Evolutionary conservation across 2,113 vertebrate genomes (phyloP), one percentile per base, ranked within the genome.

Genomic region (Misgurnus mizolepis): DNA sequence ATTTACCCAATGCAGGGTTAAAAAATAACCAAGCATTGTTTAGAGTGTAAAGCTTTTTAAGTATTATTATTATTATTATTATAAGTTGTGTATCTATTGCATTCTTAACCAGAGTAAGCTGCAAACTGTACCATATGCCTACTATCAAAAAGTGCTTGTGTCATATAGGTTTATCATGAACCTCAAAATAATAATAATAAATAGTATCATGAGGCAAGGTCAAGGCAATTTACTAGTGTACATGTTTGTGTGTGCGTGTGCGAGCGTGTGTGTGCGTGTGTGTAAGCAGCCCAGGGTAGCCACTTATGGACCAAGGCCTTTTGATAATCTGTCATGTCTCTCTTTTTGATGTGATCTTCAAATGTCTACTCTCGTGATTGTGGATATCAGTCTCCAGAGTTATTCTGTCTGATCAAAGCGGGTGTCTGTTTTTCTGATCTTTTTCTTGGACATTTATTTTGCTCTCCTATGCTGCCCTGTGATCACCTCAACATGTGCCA

Each of bases 331-430:
- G 86, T 85, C 71, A 78, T 77, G 78, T 84, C 74, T 85, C 85
- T 84, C 83, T 86, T 85, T 87, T 88, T 83, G 84, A 91, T 88
- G 58, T 87, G 85, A 82, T 88, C 89, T 88, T 88, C 86, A 88
- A 78, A 84, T 72, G 81, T 65, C 80, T 72, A 81, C 56, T 73
- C 67, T 49, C 60, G 45, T 85, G 67, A 83, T 80, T 80, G 79
- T 64, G 78, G 67, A 83, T 50, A 49, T 76, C 45, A 76, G 61
- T 79, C 80, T 82, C 55, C 55, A 64, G 67, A 73, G 78, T 67
- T 71, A 79, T 41, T 69, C 14, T 15, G 5, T 14, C 18, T 82
- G 76, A 80, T 85, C 82, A 85, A 87, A 85, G 84, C 50, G 43
- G 10, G 60, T 68, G 80, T 79, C 79, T 27, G 10, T 27, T 12